Base-by-base conservation (phyloP, 2,888 invertebrate species). In the Trisateles emortualis region DNA sequence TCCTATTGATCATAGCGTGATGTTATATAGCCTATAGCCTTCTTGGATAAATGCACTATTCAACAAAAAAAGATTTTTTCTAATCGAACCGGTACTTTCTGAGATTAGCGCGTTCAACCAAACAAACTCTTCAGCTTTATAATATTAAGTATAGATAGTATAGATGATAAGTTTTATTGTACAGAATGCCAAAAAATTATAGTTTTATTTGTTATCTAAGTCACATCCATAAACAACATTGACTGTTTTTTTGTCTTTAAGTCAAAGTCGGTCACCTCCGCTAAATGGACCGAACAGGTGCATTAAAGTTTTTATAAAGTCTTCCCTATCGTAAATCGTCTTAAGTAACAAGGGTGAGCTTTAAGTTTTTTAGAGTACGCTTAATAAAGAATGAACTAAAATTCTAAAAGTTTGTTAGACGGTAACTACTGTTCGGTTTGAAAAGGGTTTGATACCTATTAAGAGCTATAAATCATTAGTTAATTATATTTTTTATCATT, bases 241-340 rank as follows among this genome's bases (percentile, higher is more conserved):
- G 36, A 50, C 33, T 29, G n/a, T n/a, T 59, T 72, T 68, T 72
- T 72, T 72, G 64, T 59, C 42, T 38, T 56, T 60, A 57, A 48
- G 55, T 59, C 48, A 72, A 65, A 74, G 68, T 69, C 75, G 78
- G 84, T 81, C 82, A 83, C 82, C 78, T 74, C 78, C 67, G 84
- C 83, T 83, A 86, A 88, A 86, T 86, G 83, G 84, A 79, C 83
- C 64, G 78, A 83, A 85, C 89, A 89, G 89, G 88, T 89, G 88
- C 84, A 85, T 86, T 80, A 72, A 85, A 86, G 68, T 86, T 88
- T 88, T 85, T 82, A 78, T 79, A 79, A 84, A 83, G 73, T 79
- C 78, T 61, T 61, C 76, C 68, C 72, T 79, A 80, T 83, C 87
- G 82, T 88, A 88, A 89, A 89, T 87, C 82, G 86, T 80, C 82